phyloP scores from a whole-genome alignment of 2,888 invertebrate genomes.

The Eupithecia inturbata region DNA sequence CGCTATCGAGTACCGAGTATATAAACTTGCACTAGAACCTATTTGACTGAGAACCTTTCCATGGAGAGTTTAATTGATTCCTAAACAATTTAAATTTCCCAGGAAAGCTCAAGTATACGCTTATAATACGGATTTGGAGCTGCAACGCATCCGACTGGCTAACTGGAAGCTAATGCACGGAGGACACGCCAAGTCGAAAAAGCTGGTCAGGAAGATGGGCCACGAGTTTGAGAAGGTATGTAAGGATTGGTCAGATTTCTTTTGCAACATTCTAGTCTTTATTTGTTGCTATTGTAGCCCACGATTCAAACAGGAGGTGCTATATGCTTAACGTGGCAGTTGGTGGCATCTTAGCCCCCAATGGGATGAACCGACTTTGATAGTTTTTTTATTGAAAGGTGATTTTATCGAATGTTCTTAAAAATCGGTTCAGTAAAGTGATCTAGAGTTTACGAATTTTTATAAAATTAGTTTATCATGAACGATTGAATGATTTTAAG shows the following conservation, averaged over 20 bases:
- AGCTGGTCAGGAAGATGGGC: slow-evolving; percentile 74
- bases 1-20: too few relatives aligned
- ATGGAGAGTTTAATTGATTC: not conserved
- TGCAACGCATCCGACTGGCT: slow-evolving; percentile 70
- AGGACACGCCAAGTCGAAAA: slow-evolving; percentile 59
- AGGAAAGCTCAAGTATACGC: slow-evolving; percentile 75
- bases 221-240: slow-evolving; percentile 73
- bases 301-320: not conserved
- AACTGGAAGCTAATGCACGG: slow-evolving; percentile 74
- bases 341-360: too few relatives aligned
- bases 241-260: not conserved
- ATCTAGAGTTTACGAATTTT: too few relatives aligned
- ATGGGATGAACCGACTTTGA: too few relatives aligned
- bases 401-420: too few relatives aligned
- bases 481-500: too few relatives aligned
- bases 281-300: not conserved
- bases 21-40: too few relatives aligned
- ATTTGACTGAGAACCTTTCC: not conserved
- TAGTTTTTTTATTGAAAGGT: too few relatives aligned
- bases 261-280: not conserved
- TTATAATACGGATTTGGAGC: slow-evolving; percentile 71
- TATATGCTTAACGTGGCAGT: too few relatives aligned
- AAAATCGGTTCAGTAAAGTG: too few relatives aligned
- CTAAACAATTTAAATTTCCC: slow-evolving; percentile 7
- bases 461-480: too few relatives aligned